A percentile compares a stretch with the other conserved stretches of the same genome.
These are phyloP conservation scores for Gastracanthus pulcherrimus DNA, from an alignment of 2,888 invertebrate genomes.

Conservation along the genomic window DNA sequence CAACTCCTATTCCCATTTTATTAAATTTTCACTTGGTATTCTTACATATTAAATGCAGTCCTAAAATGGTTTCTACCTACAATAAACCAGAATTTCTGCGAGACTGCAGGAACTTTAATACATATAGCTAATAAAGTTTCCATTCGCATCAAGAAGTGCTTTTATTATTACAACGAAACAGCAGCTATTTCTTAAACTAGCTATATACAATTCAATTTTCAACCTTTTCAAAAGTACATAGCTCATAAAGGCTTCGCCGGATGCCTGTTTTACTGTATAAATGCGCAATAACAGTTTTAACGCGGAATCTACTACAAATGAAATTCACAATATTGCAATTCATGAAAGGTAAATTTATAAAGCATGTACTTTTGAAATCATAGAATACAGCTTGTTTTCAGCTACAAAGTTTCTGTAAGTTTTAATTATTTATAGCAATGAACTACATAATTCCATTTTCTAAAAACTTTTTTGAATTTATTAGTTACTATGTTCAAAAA, in stretches of 20 bases:
- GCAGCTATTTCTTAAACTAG: too few relatives aligned
- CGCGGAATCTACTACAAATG: background rate
- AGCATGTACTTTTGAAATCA: background rate
- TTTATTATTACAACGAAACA: conserved; percentile 24
- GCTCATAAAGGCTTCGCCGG: background rate
- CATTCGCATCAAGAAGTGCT: conserved; percentile 12
- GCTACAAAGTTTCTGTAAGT: background rate
- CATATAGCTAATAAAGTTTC: conserved; percentile 35
- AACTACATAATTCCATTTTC: background rate
- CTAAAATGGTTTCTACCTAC: background rate
- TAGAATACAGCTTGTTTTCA: background rate
- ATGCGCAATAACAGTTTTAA: background rate
- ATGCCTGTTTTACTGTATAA: background rate
- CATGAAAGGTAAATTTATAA: background rate
- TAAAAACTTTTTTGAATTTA: background rate
- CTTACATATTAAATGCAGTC: background rate
- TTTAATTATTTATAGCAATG: background rate
- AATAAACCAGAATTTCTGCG: background rate
- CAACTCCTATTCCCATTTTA: too few relatives aligned
- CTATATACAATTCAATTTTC: too few relatives aligned
- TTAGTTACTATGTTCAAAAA: too few relatives aligned
- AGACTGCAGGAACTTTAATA: conserved; percentile 12
- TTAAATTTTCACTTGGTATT: too few relatives aligned
- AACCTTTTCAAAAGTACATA: too few relatives aligned
- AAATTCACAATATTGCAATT: background rate